Conservation (phyloP, 30 jellyfish, hydroid and myxozoan species). For the Mastigias papua region DNA sequence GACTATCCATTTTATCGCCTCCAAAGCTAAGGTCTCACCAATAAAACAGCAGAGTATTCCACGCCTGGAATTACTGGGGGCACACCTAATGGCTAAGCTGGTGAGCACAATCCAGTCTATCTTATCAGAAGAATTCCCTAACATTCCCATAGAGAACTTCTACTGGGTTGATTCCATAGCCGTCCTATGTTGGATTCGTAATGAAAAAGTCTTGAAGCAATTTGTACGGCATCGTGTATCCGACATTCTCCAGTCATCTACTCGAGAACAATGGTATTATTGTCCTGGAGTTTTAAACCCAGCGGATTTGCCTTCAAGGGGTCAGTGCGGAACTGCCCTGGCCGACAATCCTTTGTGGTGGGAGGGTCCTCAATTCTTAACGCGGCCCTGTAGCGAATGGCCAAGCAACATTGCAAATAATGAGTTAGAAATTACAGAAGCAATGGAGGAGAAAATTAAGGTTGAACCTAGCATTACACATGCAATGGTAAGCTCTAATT, state of each 20-base stretch:
- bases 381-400: background rate
- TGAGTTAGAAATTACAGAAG: background rate
- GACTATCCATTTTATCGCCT: background rate
- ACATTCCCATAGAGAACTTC: background rate
- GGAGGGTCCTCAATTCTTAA: conserved; percentile 37
- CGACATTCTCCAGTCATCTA: conserved; percentile 14
- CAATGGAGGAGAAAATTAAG: no score
- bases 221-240: conserved; percentile 42
- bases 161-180: conserved; percentile 64
- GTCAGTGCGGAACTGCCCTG: conserved; percentile 34
- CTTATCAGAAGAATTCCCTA: background rate
- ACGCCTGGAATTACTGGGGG: conserved; percentile 11
- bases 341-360: conserved; percentile 51
- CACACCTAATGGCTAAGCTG: conserved; percentile 1
- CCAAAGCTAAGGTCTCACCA: conserved; percentile 13
- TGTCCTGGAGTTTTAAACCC: no score
- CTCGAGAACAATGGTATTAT: conserved; percentile 38
- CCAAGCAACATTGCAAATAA: background rate
- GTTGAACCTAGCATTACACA: background rate
- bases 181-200: conserved; percentile 44
- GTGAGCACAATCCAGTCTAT: background rate
- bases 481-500: background rate
- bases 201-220: conserved; percentile 45
- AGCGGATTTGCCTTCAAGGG: no score
- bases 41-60: conserved; percentile 26